phyloP scores from a whole-genome alignment of 2,113 vertebrate genomes.

The Pachyramphus minor region DNA sequence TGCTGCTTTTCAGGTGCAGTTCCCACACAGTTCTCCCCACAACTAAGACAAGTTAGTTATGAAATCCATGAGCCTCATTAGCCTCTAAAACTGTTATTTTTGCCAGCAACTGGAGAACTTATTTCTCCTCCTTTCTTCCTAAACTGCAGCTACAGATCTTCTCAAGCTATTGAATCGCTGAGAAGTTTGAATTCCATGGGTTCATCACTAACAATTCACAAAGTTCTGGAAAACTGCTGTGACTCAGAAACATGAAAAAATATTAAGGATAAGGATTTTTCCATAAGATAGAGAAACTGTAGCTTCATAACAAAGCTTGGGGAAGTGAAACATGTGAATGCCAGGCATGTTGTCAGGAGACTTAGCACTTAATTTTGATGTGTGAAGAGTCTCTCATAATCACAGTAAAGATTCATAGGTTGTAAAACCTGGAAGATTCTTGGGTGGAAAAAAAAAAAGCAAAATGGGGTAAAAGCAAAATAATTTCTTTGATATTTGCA shows the following conservation, averaged over 20 bases:
- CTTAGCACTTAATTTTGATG: neutral
- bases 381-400: neutral
- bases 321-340: neutral
- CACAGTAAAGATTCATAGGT: neutral
- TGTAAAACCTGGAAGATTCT: neutral
- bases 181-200: fast-evolving
- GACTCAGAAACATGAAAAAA: neutral
- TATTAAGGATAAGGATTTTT: neutral
- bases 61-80: neutral
- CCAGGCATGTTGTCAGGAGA: neutral
- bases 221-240: neutral
- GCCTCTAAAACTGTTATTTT: neutral
- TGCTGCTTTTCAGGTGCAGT: neutral
- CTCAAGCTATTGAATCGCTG: neutral
- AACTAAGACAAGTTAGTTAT: neutral
- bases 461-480: neutral
- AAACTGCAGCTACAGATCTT: neutral
- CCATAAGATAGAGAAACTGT: fast-evolving
- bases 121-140: fast-evolving
- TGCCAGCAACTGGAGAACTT: neutral
- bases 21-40: neutral
- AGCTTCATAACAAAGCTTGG: neutral
- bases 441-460: fast-evolving
- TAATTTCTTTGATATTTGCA: neutral
- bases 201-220: neutral